A percentile compares a stretch with the other conserved stretches of the same genome.
Conservation (phyloP, 2,113 vertebrate species). For the Dromas ardeola region DNA sequence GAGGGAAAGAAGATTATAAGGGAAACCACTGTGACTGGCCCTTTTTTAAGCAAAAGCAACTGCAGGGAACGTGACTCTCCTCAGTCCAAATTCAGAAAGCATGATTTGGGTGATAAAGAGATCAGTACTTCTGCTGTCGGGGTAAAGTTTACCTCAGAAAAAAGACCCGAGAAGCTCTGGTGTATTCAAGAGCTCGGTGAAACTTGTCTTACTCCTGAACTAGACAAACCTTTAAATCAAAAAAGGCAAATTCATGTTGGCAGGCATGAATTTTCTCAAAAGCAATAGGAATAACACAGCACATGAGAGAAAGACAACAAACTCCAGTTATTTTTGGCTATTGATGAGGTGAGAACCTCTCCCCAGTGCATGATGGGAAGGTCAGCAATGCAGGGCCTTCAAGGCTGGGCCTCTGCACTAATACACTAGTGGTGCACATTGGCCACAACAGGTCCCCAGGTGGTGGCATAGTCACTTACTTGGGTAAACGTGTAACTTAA, state of each 20-base stretch:
- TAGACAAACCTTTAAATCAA: not conserved
- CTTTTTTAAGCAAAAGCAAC: not conserved
- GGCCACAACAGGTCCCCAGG: not conserved
- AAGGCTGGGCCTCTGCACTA: not conserved
- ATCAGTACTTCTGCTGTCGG: not conserved
- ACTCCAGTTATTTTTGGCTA: not conserved
- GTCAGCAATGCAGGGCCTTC: not conserved
- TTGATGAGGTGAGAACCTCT: not conserved
- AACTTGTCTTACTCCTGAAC: not conserved
- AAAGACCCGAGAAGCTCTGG: not conserved
- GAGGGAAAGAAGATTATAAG: not conserved
- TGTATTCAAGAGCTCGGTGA: not conserved
- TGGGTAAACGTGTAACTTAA: not conserved
- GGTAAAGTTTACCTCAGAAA: not conserved
- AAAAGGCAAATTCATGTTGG: not conserved
- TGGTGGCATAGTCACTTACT: not conserved
- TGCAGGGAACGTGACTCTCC: not conserved
- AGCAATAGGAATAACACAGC: not conserved
- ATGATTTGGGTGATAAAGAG: not conserved
- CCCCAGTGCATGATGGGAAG: not conserved
- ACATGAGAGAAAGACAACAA: not conserved
- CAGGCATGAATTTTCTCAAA: not conserved
- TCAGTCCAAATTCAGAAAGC: not conserved
- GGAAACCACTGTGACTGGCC: not conserved
- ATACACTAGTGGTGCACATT: accelerated